Conservation (phyloP, 53 echinoderm and acorn worm species). For the Echinometra lucunter region DNA sequence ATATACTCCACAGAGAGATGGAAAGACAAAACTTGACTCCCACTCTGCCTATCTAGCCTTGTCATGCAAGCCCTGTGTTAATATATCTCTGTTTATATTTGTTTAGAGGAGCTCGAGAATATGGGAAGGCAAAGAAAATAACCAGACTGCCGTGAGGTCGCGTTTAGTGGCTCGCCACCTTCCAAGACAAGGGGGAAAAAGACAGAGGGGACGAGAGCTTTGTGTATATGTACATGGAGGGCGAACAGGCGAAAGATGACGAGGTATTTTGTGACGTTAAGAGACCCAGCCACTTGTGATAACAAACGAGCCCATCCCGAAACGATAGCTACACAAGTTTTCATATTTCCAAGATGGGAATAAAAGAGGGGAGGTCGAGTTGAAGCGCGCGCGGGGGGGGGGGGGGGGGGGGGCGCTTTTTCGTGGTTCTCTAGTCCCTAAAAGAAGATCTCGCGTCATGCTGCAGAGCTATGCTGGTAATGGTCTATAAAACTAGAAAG, state of each 20-base stretch:
- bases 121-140: constrained; percentile 71
- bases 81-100: constrained; percentile 74
- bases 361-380: neutral
- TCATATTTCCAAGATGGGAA: constrained; percentile 44
- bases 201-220: constrained; percentile 5
- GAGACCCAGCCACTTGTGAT: constrained; percentile 70
- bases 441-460: constrained; percentile 42
- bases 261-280: constrained; percentile 72
- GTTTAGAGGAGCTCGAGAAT: constrained; percentile 63
- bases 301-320: constrained; percentile 67
- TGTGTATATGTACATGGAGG: constrained; percentile 47
- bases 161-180: constrained; percentile 59
- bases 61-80: constrained; percentile 71
- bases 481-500: constrained; percentile 70
- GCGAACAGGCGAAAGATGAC: constrained; percentile 54
- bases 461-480: constrained; percentile 62
- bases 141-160: constrained; percentile 68
- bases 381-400: too few species aligned
- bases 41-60: constrained; percentile 49
- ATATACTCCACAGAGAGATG: constrained; percentile 4
- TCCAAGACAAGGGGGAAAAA: neutral
- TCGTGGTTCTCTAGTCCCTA: neutral
- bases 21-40: constrained; percentile 31
- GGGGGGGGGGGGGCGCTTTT: neutral
- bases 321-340: constrained; percentile 34